A percentile compares a stretch with the other conserved stretches of the same genome.
Evolutionary conservation across 2,113 vertebrate genomes (phyloP).

Genomic region (Pterocles burchelli): DNA sequence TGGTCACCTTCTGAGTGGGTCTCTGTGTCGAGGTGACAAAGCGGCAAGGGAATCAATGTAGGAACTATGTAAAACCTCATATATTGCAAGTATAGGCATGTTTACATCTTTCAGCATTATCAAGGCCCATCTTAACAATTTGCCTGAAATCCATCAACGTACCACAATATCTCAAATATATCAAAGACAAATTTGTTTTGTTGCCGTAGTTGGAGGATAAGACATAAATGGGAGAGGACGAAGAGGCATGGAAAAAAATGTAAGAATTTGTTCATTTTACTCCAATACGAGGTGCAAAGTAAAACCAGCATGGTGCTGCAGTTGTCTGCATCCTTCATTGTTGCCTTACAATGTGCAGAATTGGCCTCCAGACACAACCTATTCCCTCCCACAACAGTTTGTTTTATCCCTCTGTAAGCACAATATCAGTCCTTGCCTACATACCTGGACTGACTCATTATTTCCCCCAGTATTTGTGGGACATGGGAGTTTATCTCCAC

Average conservation of each 20-base stretch:
- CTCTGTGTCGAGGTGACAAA: conserved; percentile 41
- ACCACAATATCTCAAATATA: conserved; percentile 13
- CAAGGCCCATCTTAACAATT: conserved; percentile 37
- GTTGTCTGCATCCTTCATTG: neutral
- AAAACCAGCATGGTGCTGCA: neutral
- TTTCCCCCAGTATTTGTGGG: neutral
- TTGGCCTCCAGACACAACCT: neutral
- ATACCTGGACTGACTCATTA: neutral
- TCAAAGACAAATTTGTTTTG: conserved; percentile 9
- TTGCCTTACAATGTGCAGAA: neutral
- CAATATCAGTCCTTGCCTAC: neutral
- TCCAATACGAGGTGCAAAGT: neutral
- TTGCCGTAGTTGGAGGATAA: neutral
- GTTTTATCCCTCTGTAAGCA: neutral
- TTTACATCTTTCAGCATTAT: conserved; percentile 34
- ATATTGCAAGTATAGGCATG: conserved; percentile 43
- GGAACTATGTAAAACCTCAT: conserved; percentile 48
- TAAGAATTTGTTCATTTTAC: neutral
- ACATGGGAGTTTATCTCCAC: neutral
- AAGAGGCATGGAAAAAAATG: conserved; percentile 8
- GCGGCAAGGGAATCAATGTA: conserved; percentile 40
- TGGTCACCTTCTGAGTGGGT: conserved; percentile 59
- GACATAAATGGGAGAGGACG: neutral
- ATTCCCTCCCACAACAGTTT: neutral
- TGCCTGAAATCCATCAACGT: neutral